These are phyloP conservation scores for Chaunax sp. DNA, from an alignment of 2,797 vertebrate genomes.

Conservation along the genomic window DNA sequence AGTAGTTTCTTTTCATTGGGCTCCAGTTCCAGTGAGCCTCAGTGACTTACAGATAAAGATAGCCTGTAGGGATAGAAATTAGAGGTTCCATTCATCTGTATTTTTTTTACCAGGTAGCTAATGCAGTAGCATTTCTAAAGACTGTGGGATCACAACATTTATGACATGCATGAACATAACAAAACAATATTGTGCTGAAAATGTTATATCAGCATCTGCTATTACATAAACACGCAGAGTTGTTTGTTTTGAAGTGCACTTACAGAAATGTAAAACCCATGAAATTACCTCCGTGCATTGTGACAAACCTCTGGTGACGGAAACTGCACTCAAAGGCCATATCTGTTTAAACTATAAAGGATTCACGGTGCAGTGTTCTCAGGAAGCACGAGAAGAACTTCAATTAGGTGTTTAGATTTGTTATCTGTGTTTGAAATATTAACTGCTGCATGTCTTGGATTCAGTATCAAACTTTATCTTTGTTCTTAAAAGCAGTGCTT, in stretches of 20 bases:
- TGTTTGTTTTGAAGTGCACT: slow-evolving; percentile 5
- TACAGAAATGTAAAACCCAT: slow-evolving; percentile 18
- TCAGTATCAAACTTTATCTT: background rate
- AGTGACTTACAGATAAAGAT: slow-evolving; percentile 16
- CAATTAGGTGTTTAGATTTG: slow-evolving; percentile 7
- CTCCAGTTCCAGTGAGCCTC: slow-evolving; percentile 2
- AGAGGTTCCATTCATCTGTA: background rate
- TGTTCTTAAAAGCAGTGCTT: background rate
- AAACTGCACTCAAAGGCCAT: background rate
- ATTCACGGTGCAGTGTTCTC: background rate
- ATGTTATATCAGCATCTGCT: background rate
- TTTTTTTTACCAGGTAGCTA: background rate
- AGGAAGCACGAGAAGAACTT: background rate
- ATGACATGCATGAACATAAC: background rate
- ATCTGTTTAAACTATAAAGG: slow-evolving; percentile 3
- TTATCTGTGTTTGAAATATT: slow-evolving; percentile 3
- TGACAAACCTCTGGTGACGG: background rate
- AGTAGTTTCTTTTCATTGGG: slow-evolving; percentile 20
- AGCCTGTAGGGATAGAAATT: background rate
- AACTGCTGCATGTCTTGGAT: background rate
- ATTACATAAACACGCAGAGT: background rate
- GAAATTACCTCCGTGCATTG: slow-evolving; percentile 13
- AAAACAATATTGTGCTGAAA: background rate
- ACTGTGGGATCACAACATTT: background rate
- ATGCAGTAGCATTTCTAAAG: background rate